Base-by-base conservation (phyloP, 2,888 invertebrate genomes). In the Trachelus iudaicus region DNA sequence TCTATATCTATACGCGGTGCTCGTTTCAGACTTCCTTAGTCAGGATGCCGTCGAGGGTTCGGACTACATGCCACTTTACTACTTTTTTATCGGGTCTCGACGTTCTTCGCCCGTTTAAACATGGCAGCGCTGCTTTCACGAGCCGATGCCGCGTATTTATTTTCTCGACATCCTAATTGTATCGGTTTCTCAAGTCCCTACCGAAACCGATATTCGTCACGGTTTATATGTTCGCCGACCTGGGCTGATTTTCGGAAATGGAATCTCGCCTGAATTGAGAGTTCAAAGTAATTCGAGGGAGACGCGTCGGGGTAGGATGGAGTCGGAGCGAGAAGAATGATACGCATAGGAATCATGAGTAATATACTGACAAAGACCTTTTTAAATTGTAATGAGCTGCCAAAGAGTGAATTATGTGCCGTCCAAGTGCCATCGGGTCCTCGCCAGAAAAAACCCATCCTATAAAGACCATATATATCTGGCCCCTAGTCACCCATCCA, bases 371-470 rank as follows among this genome's bases (percentile, higher is more conserved):
- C 77, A 75, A 76, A 87, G 88, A 86, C 86, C 90, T 89, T 91
- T 91, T 91, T 90, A 91, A 91, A 91, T 91, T 91, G 90, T 91
- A 91, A 91, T 91, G 91, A 91, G 90, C 90, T 91, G 91, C 90
- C 91, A 91, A 91, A 91, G 89, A 88, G 90, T 91, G 91, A 91
- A 90, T 91, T 91, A 91, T 91, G 90, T 87, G 84, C 88, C 87
- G 90, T 86, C 87, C 90, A 86, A 90, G 89, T 90, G 89, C 88
- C 89, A 89, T 89, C 89, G 88, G 83, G 87, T 87, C 86, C 84
- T 86, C 85, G 15, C 56, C 56, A 81, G 75, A 76, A 74, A 74
- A 76, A 79, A 79, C 83, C 84, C 82, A 82, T 83, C 82, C 75
- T 76, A 75, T 79, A 69, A 75, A 71, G 78, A 74, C 81, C 79